Conservation (phyloP, 2,113 vertebrate genomes). For the Climacteris rufus region DNA sequence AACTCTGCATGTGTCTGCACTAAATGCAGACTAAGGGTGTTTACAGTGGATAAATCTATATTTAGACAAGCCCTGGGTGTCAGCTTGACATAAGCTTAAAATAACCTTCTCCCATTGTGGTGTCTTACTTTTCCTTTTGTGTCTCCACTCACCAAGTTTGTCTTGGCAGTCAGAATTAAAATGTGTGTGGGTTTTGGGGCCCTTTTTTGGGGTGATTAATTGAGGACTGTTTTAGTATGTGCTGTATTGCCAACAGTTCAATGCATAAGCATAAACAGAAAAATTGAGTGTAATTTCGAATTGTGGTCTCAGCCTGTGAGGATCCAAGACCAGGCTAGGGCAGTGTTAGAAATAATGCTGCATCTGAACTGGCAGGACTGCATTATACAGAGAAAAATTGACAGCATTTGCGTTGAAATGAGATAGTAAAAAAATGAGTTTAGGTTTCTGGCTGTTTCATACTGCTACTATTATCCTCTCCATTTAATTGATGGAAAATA, state of each 20-base stretch:
- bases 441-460: background rate
- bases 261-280: background rate
- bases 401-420: background rate
- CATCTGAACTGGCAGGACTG: background rate
- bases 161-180: background rate
- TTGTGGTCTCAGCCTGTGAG: background rate
- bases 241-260: background rate
- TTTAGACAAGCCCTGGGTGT: slow-evolving; percentile 1
- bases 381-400: background rate
- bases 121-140: slow-evolving; percentile 4
- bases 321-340: background rate
- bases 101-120: background rate
- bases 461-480: background rate
- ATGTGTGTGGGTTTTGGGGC: background rate
- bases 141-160: background rate
- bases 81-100: slow-evolving; percentile 29
- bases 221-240: background rate
- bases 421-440: background rate
- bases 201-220: background rate
- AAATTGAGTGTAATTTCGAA: background rate
- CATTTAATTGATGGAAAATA: background rate
- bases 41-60: slow-evolving; percentile 30
- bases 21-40: slow-evolving; percentile 31
- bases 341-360: background rate
- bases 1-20: background rate